Conservation (phyloP, 2,113 vertebrate species). For the Sakesphorus luctuosus region DNA sequence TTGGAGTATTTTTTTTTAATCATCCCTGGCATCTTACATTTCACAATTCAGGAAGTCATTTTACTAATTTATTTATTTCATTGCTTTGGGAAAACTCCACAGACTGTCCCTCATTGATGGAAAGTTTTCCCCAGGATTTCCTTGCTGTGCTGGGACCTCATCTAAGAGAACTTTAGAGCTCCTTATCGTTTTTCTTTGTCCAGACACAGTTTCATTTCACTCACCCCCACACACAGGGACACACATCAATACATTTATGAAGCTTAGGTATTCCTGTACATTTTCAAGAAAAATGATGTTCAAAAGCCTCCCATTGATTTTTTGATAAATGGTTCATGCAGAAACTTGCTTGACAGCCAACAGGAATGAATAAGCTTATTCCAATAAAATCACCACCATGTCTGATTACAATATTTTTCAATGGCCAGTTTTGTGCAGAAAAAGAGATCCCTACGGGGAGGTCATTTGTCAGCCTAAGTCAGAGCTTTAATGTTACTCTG, state of each 20-base stretch:
- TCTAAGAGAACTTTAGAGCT: background rate
- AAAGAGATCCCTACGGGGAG: background rate
- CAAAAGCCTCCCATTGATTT: constrained; percentile 49
- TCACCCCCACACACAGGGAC: background rate
- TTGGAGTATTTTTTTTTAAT: background rate
- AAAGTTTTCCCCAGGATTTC: background rate
- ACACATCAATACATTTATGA: constrained; percentile 47
- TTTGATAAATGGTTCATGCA: constrained; percentile 57
- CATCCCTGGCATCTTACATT: background rate
- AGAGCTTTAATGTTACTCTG: constrained; percentile 29
- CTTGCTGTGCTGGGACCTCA: background rate
- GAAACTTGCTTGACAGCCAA: constrained; percentile 61
- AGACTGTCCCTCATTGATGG: background rate
- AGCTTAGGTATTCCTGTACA: constrained; percentile 4
- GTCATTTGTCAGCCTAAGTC: constrained; percentile 50
- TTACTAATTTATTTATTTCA: constrained; percentile 7
- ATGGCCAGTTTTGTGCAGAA: constrained; percentile 53
- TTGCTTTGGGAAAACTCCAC: background rate
- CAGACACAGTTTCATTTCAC: constrained; percentile 32
- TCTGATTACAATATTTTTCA: constrained; percentile 69
- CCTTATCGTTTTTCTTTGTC: background rate
- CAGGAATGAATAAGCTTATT: constrained; percentile 68
- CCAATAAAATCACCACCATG: constrained; percentile 61
- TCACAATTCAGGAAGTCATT: background rate
- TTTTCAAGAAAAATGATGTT: constrained; percentile 56